A percentile compares a stretch with the other conserved stretches of the same genome.
Conservation (phyloP, 2,888 invertebrate genomes). For the Prionchulus punctatus region DNA sequence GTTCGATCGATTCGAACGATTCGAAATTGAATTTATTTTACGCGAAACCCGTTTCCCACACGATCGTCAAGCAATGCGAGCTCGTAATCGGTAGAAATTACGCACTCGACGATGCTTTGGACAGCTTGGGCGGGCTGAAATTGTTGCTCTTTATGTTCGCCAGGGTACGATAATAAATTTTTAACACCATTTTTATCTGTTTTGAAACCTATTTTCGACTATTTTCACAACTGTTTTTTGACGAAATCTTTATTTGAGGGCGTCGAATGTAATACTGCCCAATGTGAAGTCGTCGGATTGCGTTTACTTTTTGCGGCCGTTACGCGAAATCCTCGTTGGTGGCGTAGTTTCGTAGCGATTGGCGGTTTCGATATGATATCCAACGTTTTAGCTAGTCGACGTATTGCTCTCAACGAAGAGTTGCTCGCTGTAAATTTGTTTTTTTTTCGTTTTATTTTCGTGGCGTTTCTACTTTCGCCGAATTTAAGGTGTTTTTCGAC, state of each 20-base stretch:
- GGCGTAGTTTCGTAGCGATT: background rate
- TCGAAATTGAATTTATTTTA: background rate
- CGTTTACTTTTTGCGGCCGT: background rate
- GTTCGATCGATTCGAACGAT: background rate
- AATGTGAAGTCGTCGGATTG: background rate
- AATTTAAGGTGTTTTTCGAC: no score
- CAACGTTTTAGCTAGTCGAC: slow-evolving; percentile 2
- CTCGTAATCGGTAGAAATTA: background rate
- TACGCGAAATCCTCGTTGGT: background rate
- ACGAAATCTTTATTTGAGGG: background rate
- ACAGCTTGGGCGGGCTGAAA: slow-evolving; percentile 1
- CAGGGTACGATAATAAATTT: background rate
- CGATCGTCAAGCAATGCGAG: background rate
- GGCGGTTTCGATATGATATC: background rate
- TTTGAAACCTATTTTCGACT: background rate
- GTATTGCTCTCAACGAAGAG: background rate
- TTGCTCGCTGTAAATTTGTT: background rate
- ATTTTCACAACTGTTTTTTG: background rate
- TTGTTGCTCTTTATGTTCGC: slow-evolving; percentile 5
- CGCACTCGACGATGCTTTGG: slow-evolving; percentile 4
- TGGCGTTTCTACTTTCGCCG: background rate
- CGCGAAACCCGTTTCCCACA: no score
- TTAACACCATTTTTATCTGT: no score
- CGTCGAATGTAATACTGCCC: background rate
- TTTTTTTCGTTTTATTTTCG: background rate